Percentiles rank a stretch among this genome's conserved stretches.
Evolutionary conservation across 2,113 vertebrate genomes (phyloP).

Genomic region (Amphiprion percula): DNA sequence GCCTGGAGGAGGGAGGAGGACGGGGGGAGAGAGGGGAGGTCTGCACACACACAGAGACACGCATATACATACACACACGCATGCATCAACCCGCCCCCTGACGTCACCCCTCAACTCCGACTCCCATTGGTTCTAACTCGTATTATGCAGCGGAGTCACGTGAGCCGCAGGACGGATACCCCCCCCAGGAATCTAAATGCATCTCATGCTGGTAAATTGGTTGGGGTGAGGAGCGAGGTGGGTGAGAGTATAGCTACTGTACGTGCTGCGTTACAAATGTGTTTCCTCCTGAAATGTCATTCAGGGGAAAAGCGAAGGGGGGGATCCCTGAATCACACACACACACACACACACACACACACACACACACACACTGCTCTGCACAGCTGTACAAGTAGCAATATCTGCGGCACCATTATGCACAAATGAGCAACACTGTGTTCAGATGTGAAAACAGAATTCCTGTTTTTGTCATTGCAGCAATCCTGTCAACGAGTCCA

Average conservation of each 20-base stretch:
- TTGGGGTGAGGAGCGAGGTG: slow-evolving; percentile 23
- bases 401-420: background rate
- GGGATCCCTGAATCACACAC: slow-evolving; percentile 42
- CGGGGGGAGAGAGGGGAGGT: slow-evolving; percentile 42
- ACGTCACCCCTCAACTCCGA: slow-evolving; percentile 70
- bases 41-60: slow-evolving; percentile 21
- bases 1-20: slow-evolving; percentile 34
- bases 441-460: too few species aligned
- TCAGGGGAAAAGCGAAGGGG: slow-evolving; percentile 56
- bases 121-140: slow-evolving; percentile 73
- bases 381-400: background rate
- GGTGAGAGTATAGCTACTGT: slow-evolving; percentile 72
- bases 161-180: slow-evolving; percentile 56
- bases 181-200: slow-evolving; percentile 65
- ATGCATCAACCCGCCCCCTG: slow-evolving; percentile 56
- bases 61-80: background rate
- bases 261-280: slow-evolving; percentile 73
- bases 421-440: background rate
- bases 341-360: background rate
- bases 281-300: slow-evolving; percentile 76
- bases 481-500: too few species aligned
- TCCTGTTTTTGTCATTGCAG: too few species aligned
- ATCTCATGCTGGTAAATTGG: slow-evolving; percentile 69
- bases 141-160: slow-evolving; percentile 71
- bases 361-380: slow-evolving; percentile 14